Evolutionary conservation across 2,888 invertebrate genomes (phyloP), one percentile per base, ranked within the genome.

Genomic region (Cryptocephalus moraei): DNA sequence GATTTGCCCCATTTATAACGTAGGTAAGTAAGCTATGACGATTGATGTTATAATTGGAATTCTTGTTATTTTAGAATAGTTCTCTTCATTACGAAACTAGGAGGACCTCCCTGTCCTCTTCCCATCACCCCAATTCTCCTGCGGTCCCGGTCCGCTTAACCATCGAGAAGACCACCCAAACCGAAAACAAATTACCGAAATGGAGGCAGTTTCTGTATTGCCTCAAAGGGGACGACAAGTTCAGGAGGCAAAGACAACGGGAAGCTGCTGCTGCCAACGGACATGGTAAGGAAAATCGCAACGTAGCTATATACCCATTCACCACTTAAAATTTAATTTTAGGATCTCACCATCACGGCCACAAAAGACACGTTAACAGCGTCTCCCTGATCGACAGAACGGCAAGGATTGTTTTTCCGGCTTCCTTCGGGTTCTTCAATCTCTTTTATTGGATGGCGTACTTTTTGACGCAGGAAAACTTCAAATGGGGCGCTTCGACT

Each of bases 371-470:
- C 63, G 81, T 90, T 52, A 91, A 91, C 72, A 91, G 90, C 67
- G 91, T 91, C 8, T 91, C 90, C 0, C 75, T 82, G 64, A 91
- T 91, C 60, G 91, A 91, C 71, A 78, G 83, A 58, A 81, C 86
- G 0, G 86, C 92, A 0, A 75, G 92, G 42, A 73, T 90, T 42
- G 73, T 90, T 42, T 90, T 91, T 65, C 93, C 94, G 2, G 81
- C 88, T 9, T 88, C 90, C 1, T 94, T 94, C 65, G 81, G 84
- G 0, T 69, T 90, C 0, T 82, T 94, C 52, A 94, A 93, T 67
- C 72, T 93, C 45, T 81, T 86, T 63, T 95, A 95, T 70, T 95
- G 94, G 93, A 71, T 89, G 67, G 79, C 84, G 34, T 91, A 90
- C 67, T 85, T 85, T 11, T 82, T 84, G 62, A 84, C 83, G 50